These are phyloP conservation scores for Hypocryptadius cinnamomeus DNA, from an alignment of 2,113 vertebrate species.

Conservation along the genomic window DNA sequence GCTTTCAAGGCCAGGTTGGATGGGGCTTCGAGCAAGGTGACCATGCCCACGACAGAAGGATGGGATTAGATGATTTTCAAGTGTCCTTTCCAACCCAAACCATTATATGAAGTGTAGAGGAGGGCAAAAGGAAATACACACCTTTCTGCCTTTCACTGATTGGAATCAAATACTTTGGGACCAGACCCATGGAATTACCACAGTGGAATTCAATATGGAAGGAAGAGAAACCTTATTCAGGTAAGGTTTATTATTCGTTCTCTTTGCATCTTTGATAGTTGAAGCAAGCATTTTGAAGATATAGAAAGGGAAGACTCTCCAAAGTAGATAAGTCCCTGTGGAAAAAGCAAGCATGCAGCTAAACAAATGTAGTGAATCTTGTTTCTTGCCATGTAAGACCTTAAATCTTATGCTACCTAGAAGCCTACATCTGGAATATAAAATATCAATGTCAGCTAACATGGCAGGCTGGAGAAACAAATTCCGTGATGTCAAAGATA, in stretches of 20 bases:
- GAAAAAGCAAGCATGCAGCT: background rate
- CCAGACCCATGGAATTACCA: background rate
- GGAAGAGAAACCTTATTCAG: background rate
- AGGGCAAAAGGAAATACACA: background rate
- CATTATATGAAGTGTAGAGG: background rate
- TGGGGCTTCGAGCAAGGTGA: background rate
- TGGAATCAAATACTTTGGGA: background rate
- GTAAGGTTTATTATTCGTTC: background rate
- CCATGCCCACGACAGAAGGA: background rate
- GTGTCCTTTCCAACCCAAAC: background rate
- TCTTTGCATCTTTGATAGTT: background rate
- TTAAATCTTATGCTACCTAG: background rate
- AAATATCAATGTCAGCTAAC: background rate
- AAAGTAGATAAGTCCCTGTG: background rate
- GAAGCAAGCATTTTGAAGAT: background rate
- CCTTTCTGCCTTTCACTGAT: background rate
- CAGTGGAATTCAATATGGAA: background rate
- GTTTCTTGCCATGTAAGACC: background rate
- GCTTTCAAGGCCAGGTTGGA: background rate
- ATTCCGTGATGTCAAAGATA: background rate
- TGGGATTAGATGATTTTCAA: background rate
- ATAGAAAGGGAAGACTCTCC: background rate
- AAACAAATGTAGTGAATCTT: background rate
- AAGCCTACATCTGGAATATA: background rate
- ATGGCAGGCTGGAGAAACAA: background rate